Evolutionary conservation across 2,888 invertebrate genomes (phyloP), one percentile per base, ranked within the genome.

Genomic region (Sisyra nigra): DNA sequence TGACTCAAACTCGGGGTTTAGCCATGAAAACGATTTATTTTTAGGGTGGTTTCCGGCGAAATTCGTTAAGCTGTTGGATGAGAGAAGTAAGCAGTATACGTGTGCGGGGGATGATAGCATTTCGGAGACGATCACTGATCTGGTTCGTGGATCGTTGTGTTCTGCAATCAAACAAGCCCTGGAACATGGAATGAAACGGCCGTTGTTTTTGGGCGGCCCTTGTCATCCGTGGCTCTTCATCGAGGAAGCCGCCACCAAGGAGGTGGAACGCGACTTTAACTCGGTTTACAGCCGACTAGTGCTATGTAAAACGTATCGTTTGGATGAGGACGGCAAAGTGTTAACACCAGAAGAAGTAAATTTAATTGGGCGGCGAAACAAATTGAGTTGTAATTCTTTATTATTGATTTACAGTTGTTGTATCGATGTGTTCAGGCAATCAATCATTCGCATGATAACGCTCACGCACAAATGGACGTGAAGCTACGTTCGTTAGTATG

Each of bases 171-270:
- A 94, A 65, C 81, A 89, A 56, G 87, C 97, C 40, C 72, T 97
- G 43, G 82, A 93, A 55, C 92, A 96, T 67, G 96, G 96, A 44
- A 87, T 97, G 74, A 88, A 85, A 57, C 74, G 84, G 50, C 91
- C 94, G 3, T 78, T 84, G 50, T 85, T 94, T 58, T 63, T 92
- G 45, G 88, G 88, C 46, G 91, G 93, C 2, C 85, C 92, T 2
- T 91, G 92, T 57, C 98, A 98, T 66, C 98, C 98, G 0, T 98
- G 98, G 97, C 67, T 94, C 19, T 98, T 97, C 59, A 92, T 98
- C 54, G 96, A 96, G 67, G 94, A 97, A 67, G 92, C 94, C 18
- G 92, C 96, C 5, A 87, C 85, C 31, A 76, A 88, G 57, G 94
- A 96, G 65, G 94, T 98, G 30, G 94, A 96, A 64, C 87, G 88